Conservation (phyloP, 37 sponge, comb jelly and placozoan genomes). For the Bolinopsis microptera region DNA sequence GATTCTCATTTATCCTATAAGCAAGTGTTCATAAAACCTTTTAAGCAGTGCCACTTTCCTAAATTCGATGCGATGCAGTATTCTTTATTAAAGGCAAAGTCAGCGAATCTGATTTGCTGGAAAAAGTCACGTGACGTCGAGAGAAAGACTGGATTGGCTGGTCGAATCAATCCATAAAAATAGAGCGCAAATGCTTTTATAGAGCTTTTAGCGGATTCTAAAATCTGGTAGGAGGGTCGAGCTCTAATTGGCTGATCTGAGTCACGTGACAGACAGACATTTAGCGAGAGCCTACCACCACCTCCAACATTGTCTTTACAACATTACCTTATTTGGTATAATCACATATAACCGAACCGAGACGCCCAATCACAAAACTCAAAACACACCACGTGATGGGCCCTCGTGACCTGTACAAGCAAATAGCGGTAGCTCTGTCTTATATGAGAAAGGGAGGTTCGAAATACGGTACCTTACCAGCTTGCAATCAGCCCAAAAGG, state of each 20-base stretch:
- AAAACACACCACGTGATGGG: neutral
- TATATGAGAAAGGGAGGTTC: neutral
- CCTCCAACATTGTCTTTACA: neutral
- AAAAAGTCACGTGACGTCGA: neutral
- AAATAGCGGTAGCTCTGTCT: neutral
- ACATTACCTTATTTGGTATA: constrained; percentile 11
- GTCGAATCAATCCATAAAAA: constrained; percentile 14
- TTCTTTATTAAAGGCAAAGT: neutral
- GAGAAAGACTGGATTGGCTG: neutral
- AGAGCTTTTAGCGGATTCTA: constrained; percentile 43
- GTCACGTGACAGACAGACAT: constrained; percentile 25
- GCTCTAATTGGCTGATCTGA: neutral
- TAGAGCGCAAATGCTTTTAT: constrained; percentile 60
- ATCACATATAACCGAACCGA: constrained; percentile 13
- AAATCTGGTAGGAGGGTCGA: neutral
- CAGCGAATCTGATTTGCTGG: neutral
- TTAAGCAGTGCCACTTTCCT: neutral
- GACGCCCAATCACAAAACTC: neutral
- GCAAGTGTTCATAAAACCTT: neutral
- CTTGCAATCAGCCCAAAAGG: neutral
- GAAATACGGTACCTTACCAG: neutral
- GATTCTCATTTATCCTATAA: neutral
- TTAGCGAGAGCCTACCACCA: neutral
- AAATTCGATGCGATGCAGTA: neutral
- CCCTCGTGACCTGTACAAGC: neutral